A percentile compares a stretch with the other conserved stretches of the same genome.
Evolutionary conservation across 1,140 invertebrate species (phyloP).

Genomic region (Drosophila leontia): DNA sequence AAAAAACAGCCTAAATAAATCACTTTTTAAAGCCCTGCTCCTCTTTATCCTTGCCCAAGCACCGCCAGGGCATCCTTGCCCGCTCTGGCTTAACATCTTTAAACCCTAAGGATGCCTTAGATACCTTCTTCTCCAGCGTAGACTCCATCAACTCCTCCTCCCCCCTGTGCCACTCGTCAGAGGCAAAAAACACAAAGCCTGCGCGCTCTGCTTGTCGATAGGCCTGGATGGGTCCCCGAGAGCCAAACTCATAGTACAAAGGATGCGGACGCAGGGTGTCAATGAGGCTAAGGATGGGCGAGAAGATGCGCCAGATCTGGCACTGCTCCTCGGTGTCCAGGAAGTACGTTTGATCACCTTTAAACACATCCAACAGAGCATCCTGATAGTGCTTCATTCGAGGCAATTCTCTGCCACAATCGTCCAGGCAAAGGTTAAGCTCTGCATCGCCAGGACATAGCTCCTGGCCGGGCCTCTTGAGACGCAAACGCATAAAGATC

Average conservation of each 20-base stretch:
- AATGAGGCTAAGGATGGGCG: constrained; percentile 39
- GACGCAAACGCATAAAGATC: constrained; percentile 63
- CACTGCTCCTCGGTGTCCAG: constrained; percentile 69
- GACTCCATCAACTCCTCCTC: background rate
- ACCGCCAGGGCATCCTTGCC: background rate
- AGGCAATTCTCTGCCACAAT: background rate
- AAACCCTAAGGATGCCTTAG: background rate
- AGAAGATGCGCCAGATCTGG: constrained; percentile 72
- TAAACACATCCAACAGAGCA: constrained; percentile 53
- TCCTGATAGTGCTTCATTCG: constrained; percentile 4
- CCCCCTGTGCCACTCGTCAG: constrained; percentile 50
- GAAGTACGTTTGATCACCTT: constrained; percentile 60
- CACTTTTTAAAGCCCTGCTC: background rate
- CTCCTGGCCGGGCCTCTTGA: constrained; percentile 34
- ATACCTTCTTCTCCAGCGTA: constrained; percentile 1
- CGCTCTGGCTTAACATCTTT: constrained; percentile 3
- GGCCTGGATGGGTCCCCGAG: constrained; percentile 52
- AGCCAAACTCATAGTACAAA: constrained; percentile 53
- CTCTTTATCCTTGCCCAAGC: no score
- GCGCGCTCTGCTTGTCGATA: constrained; percentile 49
- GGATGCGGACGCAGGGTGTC: constrained; percentile 47
- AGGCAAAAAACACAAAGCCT: constrained; percentile 61
- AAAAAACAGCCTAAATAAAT: background rate
- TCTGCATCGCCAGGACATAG: constrained; percentile 48
- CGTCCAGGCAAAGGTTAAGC: constrained; percentile 30